A percentile compares a stretch with the other conserved stretches of the same genome.
phyloP scores from a whole-genome alignment of 2,797 vertebrate genomes.

The Myioborus miniatus region DNA sequence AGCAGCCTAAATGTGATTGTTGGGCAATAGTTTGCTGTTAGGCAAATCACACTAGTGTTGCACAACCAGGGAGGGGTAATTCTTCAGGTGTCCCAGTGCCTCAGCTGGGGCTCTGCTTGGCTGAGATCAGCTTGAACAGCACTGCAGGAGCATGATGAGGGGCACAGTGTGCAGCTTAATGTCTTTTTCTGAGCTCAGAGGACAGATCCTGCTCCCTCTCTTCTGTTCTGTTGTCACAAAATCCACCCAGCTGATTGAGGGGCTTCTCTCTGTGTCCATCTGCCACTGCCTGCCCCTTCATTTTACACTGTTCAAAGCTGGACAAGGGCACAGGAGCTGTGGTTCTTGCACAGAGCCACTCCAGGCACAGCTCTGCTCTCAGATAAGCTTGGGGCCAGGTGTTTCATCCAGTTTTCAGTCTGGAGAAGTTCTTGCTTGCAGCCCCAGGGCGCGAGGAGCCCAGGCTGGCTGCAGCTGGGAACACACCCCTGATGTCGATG shows the following conservation, averaged over 20 bases:
- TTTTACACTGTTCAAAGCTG: fast-evolving
- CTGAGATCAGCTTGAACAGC: background rate
- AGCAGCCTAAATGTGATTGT: background rate
- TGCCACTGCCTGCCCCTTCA: background rate
- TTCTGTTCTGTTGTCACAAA: background rate
- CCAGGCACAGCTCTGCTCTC: background rate
- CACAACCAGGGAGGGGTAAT: slow-evolving; percentile 17
- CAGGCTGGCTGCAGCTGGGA: background rate
- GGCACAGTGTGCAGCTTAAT: fast-evolving
- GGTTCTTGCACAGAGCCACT: background rate
- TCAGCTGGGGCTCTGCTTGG: background rate
- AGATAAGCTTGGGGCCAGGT: background rate
- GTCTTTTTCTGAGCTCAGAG: background rate
- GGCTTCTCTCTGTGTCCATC: background rate
- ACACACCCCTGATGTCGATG: background rate
- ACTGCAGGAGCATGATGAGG: background rate
- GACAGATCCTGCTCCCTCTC: background rate
- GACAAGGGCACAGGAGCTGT: background rate
- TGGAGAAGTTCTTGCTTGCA: background rate
- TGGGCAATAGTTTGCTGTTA: slow-evolving; percentile 24
- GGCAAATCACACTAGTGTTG: background rate
- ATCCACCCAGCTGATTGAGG: background rate
- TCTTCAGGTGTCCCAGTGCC: background rate
- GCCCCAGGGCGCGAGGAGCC: background rate
- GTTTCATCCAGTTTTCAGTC: background rate